Base-by-base conservation (phyloP, 2,797 vertebrate species). In the Champsocephalus esox region DNA sequence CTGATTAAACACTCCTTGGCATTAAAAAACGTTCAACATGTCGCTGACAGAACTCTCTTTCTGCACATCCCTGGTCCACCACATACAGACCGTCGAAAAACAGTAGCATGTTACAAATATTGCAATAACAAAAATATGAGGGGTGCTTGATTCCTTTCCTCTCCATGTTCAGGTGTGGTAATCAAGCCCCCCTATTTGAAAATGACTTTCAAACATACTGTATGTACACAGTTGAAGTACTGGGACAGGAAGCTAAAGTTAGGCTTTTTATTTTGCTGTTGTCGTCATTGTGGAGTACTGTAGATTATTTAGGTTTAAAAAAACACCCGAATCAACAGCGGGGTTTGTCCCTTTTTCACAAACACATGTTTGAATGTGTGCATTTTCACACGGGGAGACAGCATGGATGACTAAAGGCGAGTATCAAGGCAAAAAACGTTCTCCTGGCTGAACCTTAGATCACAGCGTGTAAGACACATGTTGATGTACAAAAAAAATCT, bases 31-130 rank as follows among this genome's bases (percentile, higher is more conserved):
- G 46, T 1, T 19, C n/a, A 19, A 1, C 48, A 14, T 5, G 69
- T 45, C 17, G 12, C 12, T 9, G 69, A 55, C 75, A 13, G 76
- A 81, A 75, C 81, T 83, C 73, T 70, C 77, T 45, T 17, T 54
- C 60, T 24, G 46, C 0, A 46, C 34, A 81, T 87, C 87, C 84
- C 86, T 61, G 75, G 48, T 76, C 72, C 76, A 7, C 69, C 28
- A 66, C 56, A 79, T 64, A 75, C 88, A 87, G 89, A 91, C 87
- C 84, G 77, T 79, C 89, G 85, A 89, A 89, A 91, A 91, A 88
- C 87, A 91, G 85, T 54, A 75, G 84, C 76, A 75, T 49, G 62
- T 77, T 79, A 90, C 73, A 89, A 91, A 91, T 80, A 90, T 63
- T 80, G 62, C 49, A 73, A 88, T 84, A 82, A 79, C 78, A 89